A percentile compares a stretch with the other conserved stretches of the same genome.
Conservation (phyloP, 2,797 vertebrate genomes). For the Chaenodraco wilsoni region DNA sequence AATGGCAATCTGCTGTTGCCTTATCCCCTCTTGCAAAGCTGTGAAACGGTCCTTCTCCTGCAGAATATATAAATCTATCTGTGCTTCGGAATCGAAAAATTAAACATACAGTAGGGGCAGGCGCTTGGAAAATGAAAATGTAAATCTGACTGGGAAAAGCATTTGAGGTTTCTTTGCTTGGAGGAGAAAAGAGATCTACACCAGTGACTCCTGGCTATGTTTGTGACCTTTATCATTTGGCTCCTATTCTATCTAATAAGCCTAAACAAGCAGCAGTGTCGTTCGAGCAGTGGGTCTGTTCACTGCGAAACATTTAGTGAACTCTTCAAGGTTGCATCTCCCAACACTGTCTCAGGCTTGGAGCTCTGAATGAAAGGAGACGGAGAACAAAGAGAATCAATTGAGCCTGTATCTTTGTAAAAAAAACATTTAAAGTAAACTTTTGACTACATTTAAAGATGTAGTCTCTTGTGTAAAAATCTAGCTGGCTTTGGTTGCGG, state of each 20-base stretch:
- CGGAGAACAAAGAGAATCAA: conserved; percentile 28
- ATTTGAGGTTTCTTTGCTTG: conserved; percentile 58
- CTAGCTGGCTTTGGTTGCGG: conserved; percentile 72
- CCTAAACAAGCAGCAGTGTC: conserved; percentile 74
- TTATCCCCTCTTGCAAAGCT: conserved; percentile 74
- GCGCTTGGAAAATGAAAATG: conserved; percentile 81
- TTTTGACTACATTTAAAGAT: conserved; percentile 65
- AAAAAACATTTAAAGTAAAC: conserved; percentile 68
- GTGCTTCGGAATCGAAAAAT: conserved; percentile 80
- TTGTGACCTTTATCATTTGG: conserved; percentile 77
- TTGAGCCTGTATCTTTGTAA: conserved; percentile 52
- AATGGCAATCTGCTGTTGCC: conserved; percentile 69
- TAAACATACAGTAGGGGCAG: conserved; percentile 75
- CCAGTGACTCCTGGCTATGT: conserved; percentile 63
- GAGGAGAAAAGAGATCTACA: conserved; percentile 61
- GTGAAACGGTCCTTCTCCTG: conserved; percentile 65
- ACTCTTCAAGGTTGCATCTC: conserved; percentile 67
- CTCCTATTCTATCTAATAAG: conserved; percentile 73
- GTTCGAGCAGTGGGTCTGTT: conserved; percentile 60
- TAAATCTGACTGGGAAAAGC: conserved; percentile 73
- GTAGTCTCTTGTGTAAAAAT: conserved; percentile 65
- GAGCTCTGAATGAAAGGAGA: conserved; percentile 47
- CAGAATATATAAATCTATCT: conserved; percentile 81
- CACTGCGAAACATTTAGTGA: conserved; percentile 66
- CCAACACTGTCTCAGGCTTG: conserved; percentile 27